A percentile compares a stretch with the other conserved stretches of the same genome.
These are phyloP conservation scores for Neoaliturus tenellus DNA, from an alignment of 2,888 invertebrate species.

Conservation along the genomic window DNA sequence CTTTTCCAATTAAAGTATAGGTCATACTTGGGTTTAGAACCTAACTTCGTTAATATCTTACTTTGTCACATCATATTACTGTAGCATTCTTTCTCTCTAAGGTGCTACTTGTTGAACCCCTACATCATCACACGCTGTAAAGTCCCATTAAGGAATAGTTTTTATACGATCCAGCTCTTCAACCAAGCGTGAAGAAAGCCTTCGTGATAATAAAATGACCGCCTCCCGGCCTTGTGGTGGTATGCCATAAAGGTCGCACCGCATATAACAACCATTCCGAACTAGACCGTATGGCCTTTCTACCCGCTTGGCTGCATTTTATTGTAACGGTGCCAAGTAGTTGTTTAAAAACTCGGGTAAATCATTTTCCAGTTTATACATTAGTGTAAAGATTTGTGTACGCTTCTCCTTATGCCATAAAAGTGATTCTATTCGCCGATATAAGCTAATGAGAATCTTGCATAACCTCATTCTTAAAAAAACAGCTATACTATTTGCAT, in stretches of 20 bases:
- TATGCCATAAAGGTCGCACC: conserved; percentile 26
- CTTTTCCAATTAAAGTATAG: too few relatives aligned
- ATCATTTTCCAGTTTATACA: background rate
- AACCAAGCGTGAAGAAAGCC: conserved; percentile 18
- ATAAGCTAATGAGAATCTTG: too few relatives aligned
- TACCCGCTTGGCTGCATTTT: conserved; percentile 14
- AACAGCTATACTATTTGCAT: too few relatives aligned
- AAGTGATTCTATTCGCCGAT: too few relatives aligned
- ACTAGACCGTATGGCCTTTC: conserved; percentile 48
- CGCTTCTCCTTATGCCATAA: too few relatives aligned
- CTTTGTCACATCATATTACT: too few relatives aligned
- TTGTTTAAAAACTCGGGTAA: background rate
- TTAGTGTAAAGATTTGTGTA: too few relatives aligned
- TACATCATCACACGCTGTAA: background rate
- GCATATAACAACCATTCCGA: conserved; percentile 4
- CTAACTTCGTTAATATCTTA: too few relatives aligned
- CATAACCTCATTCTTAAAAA: too few relatives aligned
- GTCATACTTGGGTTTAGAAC: too few relatives aligned
- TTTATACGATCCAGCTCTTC: background rate
- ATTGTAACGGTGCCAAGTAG: conserved; percentile 9
- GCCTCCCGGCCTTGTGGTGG: conserved; percentile 30
- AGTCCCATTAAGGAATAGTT: background rate
- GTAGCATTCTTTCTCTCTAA: too few relatives aligned
- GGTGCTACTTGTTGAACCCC: too few relatives aligned
- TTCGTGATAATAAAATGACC: conserved; percentile 17